Percentiles rank a stretch among this genome's conserved stretches.
Conservation (phyloP, 1,140 invertebrate species). For the Drosophila obscura region DNA sequence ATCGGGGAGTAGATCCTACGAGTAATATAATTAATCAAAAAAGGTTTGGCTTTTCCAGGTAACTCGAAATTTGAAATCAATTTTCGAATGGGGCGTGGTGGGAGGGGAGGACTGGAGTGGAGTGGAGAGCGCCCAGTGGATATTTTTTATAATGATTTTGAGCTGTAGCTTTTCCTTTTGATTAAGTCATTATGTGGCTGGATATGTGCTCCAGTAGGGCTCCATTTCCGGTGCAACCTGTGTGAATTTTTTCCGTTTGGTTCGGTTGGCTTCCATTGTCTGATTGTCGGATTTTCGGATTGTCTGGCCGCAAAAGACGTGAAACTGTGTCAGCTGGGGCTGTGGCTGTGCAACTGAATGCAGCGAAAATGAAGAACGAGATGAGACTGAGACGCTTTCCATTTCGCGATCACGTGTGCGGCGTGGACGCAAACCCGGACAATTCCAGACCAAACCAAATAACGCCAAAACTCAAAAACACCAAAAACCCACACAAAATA, state of each 20-base stretch:
- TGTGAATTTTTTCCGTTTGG: constrained; percentile 41
- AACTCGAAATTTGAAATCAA: constrained; percentile 39
- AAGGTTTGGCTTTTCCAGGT: constrained; percentile 26
- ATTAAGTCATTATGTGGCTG: constrained; percentile 53
- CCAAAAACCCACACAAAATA: constrained; percentile 1
- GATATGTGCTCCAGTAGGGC: background rate
- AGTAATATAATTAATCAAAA: constrained; percentile 64
- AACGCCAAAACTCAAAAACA: constrained; percentile 1
- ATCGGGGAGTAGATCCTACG: too few relatives aligned
- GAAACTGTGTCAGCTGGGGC: constrained; percentile 55
- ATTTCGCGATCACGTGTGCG: constrained; percentile 71
- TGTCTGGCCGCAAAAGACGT: constrained; percentile 12
- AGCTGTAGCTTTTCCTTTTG: constrained; percentile 27
- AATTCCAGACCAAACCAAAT: constrained; percentile 20
- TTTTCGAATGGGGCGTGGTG: constrained; percentile 4
- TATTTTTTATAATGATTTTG: constrained; percentile 22
- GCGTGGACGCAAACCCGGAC: constrained; percentile 25
- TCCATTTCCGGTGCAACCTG: constrained; percentile 47
- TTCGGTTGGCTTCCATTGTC: constrained; percentile 29
- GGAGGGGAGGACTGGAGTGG: too few relatives aligned
- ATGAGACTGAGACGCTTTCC: constrained; percentile 56
- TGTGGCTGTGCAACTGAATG: constrained; percentile 38
- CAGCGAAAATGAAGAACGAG: constrained; percentile 8
- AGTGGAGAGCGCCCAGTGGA: background rate
- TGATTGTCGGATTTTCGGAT: background rate